These are phyloP conservation scores for Brachionus koreanus DNA, from an alignment of 1,140 invertebrate genomes.

Conservation along the genomic window DNA sequence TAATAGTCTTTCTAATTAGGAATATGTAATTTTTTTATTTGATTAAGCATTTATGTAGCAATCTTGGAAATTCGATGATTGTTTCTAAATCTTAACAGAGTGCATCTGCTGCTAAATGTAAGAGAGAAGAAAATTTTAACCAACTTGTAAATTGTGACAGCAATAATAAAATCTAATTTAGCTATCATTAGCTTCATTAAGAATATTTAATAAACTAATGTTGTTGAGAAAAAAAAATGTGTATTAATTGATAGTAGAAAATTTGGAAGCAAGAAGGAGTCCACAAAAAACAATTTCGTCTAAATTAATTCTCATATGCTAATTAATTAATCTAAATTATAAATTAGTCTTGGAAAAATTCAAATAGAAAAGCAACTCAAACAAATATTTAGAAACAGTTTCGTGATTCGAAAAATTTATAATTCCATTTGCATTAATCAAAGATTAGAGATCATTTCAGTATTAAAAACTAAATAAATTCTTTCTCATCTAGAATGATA, in stretches of 20 bases:
- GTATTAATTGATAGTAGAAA: not conserved
- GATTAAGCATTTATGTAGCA: not conserved
- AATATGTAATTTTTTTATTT: not conserved
- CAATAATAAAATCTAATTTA: conserved; percentile 20
- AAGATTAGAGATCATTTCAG: conserved; percentile 3
- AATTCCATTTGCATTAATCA: conserved; percentile 28
- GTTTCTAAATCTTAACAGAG: not conserved
- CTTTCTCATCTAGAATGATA: not conserved
- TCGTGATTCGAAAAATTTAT: conserved; percentile 36
- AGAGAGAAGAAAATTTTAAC: not conserved
- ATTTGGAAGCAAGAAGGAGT: not conserved
- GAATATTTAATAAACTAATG: not conserved
- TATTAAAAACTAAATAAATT: not conserved
- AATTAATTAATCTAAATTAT: not conserved
- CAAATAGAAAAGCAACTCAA: not conserved
- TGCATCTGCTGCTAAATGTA: not conserved
- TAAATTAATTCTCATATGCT: conserved; percentile 1
- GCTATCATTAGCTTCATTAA: not conserved
- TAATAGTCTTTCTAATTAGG: not conserved
- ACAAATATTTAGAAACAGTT: not conserved
- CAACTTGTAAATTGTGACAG: conserved; percentile 11
- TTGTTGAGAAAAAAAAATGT: not conserved
- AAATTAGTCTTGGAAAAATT: not conserved
- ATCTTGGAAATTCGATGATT: not conserved
- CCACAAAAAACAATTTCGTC: not conserved